Base-by-base conservation (phyloP, 2,797 vertebrate genomes). In the Nannoperca obscura region DNA sequence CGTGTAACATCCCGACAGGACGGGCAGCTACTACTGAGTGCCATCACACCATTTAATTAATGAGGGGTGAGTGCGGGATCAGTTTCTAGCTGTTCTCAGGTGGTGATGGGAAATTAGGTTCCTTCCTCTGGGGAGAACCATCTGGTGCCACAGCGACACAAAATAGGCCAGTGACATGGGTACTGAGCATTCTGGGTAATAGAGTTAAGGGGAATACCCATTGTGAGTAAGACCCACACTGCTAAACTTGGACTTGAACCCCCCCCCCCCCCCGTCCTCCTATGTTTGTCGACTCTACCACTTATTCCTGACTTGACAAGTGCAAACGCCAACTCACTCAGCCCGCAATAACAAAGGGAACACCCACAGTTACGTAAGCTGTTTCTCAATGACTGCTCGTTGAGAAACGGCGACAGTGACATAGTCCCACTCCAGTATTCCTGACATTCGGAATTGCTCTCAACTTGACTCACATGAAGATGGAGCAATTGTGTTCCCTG, bases 81-180 rank as follows among this genome's bases (percentile, higher is more conserved):
- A 10, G 70, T 87, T 77, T 82, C 82, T 64, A 64, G 58, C 83
- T 61, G 82, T 78, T 88, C 88, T 76, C 86, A 91, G 88, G 86
- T 90, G 86, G 76, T 36, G 71, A 81, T 82, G 85, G 82, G 82
- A 89, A 90, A 90, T 88, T 74, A 87, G 74, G 50, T 70, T 74
- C 24, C 60, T 67, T 68, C 60, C 83, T 83, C 86, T 57, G 74
- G 76, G 88, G 76, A 79, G 82, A 86, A 75, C 85, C 89, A 91
- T 91, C 89, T 92, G 90, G 40, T 68, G 74, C 78, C 54, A 65
- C 66, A 5, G 66, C 64, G 80, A 76, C 79, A 67, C 81, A 50
- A 42, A 83, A 77, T 53, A 76, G 47, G 57, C 71, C 74, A 65
- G 20, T 7, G 71, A 49, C 34, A 12, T 30, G 52, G 36, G 13